Base-by-base conservation (phyloP, 2,888 invertebrate genomes). In the Cheilosia variabilis region DNA sequence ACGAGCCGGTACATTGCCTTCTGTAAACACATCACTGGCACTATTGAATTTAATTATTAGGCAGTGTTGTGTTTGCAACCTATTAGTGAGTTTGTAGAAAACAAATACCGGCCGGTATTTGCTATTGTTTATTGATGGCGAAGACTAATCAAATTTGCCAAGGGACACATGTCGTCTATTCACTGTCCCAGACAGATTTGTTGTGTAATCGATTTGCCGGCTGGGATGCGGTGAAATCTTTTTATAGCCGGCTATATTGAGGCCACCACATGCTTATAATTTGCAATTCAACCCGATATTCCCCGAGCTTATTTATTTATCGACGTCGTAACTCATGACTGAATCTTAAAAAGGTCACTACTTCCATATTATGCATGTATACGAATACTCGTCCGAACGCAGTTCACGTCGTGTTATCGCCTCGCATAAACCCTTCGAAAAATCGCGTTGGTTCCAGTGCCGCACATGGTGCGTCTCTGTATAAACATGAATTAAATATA, bases 271-370 rank as follows among this genome's bases (percentile, higher is more conserved):
- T 68, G 60, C 31, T 60, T 68, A 68, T 76, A 68, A 76, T 68
- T 68, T 43, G 9, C 50, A 22, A 50, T 66, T 65, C 50, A 27
- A n/a, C 52, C 37, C 27, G 37, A 76, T 60, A 77, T 60, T 43
- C 22, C 6, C 15, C 19, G 45, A 45, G 45, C 60, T 69, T 77
- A 77, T 53, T 68, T 69, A 77, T 77, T 66, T 66, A 75, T 58
- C 47, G 58, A 66, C 57, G 57, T 66, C 43, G 27, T 55, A 68
- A 62, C 68, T 60, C 60, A 53, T 34, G 60, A 43, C 45, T 60
- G 77, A 52, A 68, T 52, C 34, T 60, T 60, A 53, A 60, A 60
- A 68, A 69, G 53, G 77, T 68, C 60, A 68, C 53, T 24, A 57
- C 50, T 66, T 58, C 27, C 31, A 37, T 58, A 66, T 52, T 50